These are phyloP conservation scores for Iguana delicatissima DNA, from an alignment of 2,797 vertebrate genomes.

Conservation along the genomic window DNA sequence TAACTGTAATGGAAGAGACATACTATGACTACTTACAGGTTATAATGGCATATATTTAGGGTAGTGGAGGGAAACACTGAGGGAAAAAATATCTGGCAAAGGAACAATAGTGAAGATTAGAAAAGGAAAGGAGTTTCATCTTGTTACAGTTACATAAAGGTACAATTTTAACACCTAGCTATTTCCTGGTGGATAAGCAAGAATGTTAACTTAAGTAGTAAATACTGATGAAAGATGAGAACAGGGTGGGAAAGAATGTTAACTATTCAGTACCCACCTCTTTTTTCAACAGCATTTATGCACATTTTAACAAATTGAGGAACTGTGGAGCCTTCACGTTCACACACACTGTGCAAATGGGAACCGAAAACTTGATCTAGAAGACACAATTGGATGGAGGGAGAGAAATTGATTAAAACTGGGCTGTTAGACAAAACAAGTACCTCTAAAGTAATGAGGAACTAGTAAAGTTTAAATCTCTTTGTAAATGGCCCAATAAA, in stretches of 20 bases:
- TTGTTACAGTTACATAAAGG: conserved; percentile 58
- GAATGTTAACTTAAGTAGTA: conserved; percentile 30
- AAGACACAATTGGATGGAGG: conserved; percentile 55
- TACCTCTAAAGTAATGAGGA: not conserved
- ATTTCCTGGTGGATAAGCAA: conserved; percentile 20
- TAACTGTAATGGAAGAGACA: conserved; percentile 51
- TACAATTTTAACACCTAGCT: conserved; percentile 49
- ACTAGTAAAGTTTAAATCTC: not conserved
- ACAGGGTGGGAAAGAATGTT: not conserved
- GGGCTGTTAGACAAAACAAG: conserved; percentile 25
- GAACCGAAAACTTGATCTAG: conserved; percentile 95
- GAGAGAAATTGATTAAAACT: conserved; percentile 19
- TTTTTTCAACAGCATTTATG: conserved; percentile 88
- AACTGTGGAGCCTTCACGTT: conserved; percentile 89
- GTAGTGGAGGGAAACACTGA: conserved; percentile 60
- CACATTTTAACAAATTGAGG: conserved; percentile 90
- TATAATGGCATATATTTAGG: conserved; percentile 60
- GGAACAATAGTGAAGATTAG: conserved; percentile 53
- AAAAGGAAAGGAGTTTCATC: conserved; percentile 61
- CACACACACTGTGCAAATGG: conserved; percentile 87
- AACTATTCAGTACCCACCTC: conserved; percentile 83
- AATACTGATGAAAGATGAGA: not conserved
- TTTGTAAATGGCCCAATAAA: not conserved
- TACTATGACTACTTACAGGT: conserved; percentile 1
- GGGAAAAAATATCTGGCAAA: conserved; percentile 56